Percentiles rank a stretch among this genome's conserved stretches.
These are phyloP conservation scores for Lophius piscatorius DNA, from an alignment of 2,113 vertebrate species.

Conservation along the genomic window DNA sequence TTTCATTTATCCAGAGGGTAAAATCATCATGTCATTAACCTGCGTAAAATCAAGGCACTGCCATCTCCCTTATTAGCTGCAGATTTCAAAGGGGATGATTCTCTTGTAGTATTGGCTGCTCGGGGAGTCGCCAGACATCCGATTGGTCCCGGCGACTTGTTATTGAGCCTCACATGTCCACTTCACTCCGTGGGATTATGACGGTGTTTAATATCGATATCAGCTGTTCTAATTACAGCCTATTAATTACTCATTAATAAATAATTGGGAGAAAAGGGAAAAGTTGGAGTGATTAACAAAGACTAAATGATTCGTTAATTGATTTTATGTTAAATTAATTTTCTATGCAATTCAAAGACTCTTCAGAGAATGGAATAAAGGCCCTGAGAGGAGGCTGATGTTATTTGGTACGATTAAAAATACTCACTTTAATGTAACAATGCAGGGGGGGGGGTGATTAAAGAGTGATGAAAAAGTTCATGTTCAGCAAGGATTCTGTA, in stretches of 20 bases:
- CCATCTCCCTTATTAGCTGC: conserved; percentile 30
- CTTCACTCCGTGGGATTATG: conserved; percentile 47
- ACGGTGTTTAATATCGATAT: conserved; percentile 71
- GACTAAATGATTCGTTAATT: conserved; percentile 84
- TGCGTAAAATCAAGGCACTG: conserved; percentile 41
- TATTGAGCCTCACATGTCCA: conserved; percentile 62
- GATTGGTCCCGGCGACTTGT: conserved; percentile 34
- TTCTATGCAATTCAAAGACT: conserved; percentile 72
- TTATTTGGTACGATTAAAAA: conserved; percentile 33
- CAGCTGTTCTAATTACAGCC: conserved; percentile 77
- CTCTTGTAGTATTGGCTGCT: conserved; percentile 31
- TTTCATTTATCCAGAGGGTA: neutral
- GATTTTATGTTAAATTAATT: conserved; percentile 84
- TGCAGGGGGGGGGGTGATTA: conserved; percentile 20
- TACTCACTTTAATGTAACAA: neutral
- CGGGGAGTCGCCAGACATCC: conserved; percentile 30
- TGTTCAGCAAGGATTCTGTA: conserved; percentile 12
- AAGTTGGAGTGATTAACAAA: conserved; percentile 81
- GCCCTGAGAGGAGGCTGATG: too few relatives aligned
- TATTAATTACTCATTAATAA: conserved; percentile 83
- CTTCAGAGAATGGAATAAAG: conserved; percentile 52
- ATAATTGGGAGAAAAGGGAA: conserved; percentile 79
- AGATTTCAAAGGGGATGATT: conserved; percentile 35
- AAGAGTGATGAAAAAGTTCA: conserved; percentile 26
- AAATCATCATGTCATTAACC: conserved; percentile 46